A percentile compares a stretch with the other conserved stretches of the same genome.
phyloP scores from a whole-genome alignment of 2,888 invertebrate species.

The Epirrhoe tristata region DNA sequence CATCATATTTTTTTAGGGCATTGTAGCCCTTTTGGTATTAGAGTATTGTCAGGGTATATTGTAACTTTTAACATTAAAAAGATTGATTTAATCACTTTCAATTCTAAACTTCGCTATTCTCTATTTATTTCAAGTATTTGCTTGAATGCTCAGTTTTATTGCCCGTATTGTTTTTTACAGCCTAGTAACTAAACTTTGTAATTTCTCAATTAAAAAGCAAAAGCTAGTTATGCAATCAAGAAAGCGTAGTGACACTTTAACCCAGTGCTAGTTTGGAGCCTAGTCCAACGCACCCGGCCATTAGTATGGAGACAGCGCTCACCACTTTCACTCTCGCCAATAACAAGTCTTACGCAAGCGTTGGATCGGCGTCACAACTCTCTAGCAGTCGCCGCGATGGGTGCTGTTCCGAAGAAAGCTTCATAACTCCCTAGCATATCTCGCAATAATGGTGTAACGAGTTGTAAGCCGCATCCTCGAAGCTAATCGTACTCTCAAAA shows the following conservation, averaged over 20 bases:
- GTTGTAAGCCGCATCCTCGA: conserved; percentile 74
- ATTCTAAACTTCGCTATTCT: conserved; percentile 5
- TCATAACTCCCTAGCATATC: conserved; percentile 41
- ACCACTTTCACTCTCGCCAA: conserved; percentile 83
- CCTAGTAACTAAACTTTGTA: conserved; percentile 29
- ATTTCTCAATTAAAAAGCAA: conserved; percentile 64
- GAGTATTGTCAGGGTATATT: not conserved
- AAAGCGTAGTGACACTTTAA: conserved; percentile 77
- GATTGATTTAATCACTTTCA: not conserved
- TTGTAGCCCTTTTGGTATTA: not conserved
- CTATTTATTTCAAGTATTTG: conserved; percentile 3
- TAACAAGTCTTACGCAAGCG: conserved; percentile 82
- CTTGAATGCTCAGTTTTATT: conserved; percentile 17
- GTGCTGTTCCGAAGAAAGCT: conserved; percentile 50
- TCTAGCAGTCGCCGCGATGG: conserved; percentile 63
- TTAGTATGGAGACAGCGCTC: conserved; percentile 81
- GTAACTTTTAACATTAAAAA: not conserved
- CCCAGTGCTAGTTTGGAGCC: conserved; percentile 62
- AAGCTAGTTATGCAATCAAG: conserved; percentile 70
- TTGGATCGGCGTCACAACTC: conserved; percentile 68
- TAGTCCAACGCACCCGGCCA: conserved; percentile 71
- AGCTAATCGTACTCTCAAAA: conserved; percentile 76
- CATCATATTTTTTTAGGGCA: not conserved
- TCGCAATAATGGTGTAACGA: conserved; percentile 64
- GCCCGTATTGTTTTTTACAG: conserved; percentile 22